Evolutionary conservation across 2,113 vertebrate genomes (phyloP).

Genomic region (Nothoprocta perdicaria): DNA sequence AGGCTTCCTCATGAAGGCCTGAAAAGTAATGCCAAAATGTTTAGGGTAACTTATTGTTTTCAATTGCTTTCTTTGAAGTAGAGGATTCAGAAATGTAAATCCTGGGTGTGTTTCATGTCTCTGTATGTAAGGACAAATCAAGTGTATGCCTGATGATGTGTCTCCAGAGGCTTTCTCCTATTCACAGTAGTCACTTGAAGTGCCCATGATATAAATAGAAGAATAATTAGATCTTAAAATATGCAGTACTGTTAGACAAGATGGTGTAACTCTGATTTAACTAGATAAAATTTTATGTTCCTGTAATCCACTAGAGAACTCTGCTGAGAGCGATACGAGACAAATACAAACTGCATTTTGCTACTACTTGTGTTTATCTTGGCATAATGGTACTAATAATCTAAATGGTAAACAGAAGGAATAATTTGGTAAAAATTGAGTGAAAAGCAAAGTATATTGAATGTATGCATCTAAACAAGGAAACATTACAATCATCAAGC

Average conservation of each 20-base stretch:
- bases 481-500: neutral
- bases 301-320: neutral
- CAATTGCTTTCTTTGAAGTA: neutral
- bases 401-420: neutral
- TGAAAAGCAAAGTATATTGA: neutral
- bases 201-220: neutral
- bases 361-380: neutral
- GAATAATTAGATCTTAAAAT: neutral
- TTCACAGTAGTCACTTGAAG: neutral
- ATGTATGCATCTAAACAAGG: neutral
- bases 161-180: neutral
- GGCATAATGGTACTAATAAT: neutral
- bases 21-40: neutral
- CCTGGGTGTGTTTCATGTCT: neutral
- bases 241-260: neutral
- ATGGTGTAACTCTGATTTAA: neutral
- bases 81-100: neutral
- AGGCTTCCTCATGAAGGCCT: neutral
- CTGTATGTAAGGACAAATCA: neutral
- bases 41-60: neutral
- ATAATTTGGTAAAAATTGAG: neutral
- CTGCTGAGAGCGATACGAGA: neutral
- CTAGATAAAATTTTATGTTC: neutral
- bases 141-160: rapidly evolving
- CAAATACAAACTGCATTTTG: neutral